These are phyloP conservation scores for Oligia strigilis DNA, from an alignment of 2,888 invertebrate species.

Conservation along the genomic window DNA sequence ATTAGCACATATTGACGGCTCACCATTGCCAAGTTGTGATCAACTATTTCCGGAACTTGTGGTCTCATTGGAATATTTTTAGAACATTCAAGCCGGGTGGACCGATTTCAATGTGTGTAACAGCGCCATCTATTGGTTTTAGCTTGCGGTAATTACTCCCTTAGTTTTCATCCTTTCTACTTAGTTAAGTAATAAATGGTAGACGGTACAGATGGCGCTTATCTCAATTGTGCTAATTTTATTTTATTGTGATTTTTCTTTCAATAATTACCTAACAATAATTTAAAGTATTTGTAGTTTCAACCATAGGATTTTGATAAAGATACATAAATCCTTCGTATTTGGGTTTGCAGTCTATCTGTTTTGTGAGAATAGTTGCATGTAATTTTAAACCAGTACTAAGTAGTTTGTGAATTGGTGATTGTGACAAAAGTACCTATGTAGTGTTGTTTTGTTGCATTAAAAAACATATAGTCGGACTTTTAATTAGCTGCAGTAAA, in stretches of 20 bases:
- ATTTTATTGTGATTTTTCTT: background rate
- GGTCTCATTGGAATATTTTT: slow-evolving; percentile 84
- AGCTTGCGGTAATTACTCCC: slow-evolving; percentile 51
- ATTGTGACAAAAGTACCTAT: slow-evolving; percentile 14
- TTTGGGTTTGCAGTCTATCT: background rate
- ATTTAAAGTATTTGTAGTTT: background rate
- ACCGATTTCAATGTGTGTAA: slow-evolving; percentile 83
- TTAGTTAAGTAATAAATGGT: slow-evolving; percentile 43
- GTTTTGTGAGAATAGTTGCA: slow-evolving; percentile 32
- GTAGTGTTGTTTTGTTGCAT: slow-evolving; percentile 28
- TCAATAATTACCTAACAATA: background rate
- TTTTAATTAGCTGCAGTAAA: too few relatives aligned
- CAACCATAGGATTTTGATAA: slow-evolving; percentile 8
- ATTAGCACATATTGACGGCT: slow-evolving; percentile 80
- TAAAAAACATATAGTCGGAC: background rate
- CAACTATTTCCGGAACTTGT: slow-evolving; percentile 60
- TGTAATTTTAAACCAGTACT: slow-evolving; percentile 14
- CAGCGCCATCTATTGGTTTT: slow-evolving; percentile 86
- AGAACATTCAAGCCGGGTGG: slow-evolving; percentile 69
- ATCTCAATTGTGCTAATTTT: slow-evolving; percentile 29
- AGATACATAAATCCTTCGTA: background rate
- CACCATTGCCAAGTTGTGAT: slow-evolving; percentile 83
- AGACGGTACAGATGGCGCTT: slow-evolving; percentile 82
- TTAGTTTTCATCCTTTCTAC: slow-evolving; percentile 41
- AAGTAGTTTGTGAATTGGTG: slow-evolving; percentile 27